Percentiles rank a stretch among this genome's conserved stretches.
Conservation (phyloP, 2,888 invertebrate species). For the Dromius quadrimaculatus region DNA sequence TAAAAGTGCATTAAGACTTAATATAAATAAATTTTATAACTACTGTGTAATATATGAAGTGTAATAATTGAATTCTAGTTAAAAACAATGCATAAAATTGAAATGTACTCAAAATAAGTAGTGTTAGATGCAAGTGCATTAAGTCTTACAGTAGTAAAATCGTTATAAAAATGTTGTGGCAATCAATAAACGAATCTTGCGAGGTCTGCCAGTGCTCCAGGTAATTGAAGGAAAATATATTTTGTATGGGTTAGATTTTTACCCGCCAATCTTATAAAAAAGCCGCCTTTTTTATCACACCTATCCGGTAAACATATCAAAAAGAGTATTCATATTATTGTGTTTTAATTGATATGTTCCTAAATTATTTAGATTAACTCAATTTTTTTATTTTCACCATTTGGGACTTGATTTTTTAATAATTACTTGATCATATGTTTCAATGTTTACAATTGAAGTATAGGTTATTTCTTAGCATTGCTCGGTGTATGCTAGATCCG, state of each 20-base stretch:
- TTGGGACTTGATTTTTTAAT: not conserved
- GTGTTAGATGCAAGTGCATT: not conserved
- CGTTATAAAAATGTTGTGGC: constrained; percentile 60
- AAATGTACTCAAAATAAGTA: constrained; percentile 15
- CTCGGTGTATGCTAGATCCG: not conserved
- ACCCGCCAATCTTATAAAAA: constrained; percentile 21
- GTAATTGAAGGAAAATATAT: constrained; percentile 58
- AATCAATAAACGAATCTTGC: constrained; percentile 63
- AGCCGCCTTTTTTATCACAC: constrained; percentile 27
- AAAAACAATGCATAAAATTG: constrained; percentile 8
- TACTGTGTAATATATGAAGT: constrained; percentile 1
- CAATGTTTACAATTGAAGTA: not conserved
- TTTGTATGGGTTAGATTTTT: constrained; percentile 9
- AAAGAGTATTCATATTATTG: not conserved
- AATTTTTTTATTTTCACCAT: not conserved
- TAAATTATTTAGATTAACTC: not conserved
- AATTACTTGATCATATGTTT: not conserved
- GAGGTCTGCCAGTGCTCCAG: constrained; percentile 67
- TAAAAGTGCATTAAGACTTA: not conserved
- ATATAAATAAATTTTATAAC: not conserved
- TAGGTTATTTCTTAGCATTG: constrained; percentile 5
- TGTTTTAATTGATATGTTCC: constrained; percentile 2
- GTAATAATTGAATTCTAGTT: not conserved
- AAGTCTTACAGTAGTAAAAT: constrained; percentile 1
- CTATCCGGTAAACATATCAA: constrained; percentile 1